Evolutionary conservation across 2,888 invertebrate species (phyloP), one percentile per base, ranked within the genome.

Genomic region (Sepioteuthis lessoniana): DNA sequence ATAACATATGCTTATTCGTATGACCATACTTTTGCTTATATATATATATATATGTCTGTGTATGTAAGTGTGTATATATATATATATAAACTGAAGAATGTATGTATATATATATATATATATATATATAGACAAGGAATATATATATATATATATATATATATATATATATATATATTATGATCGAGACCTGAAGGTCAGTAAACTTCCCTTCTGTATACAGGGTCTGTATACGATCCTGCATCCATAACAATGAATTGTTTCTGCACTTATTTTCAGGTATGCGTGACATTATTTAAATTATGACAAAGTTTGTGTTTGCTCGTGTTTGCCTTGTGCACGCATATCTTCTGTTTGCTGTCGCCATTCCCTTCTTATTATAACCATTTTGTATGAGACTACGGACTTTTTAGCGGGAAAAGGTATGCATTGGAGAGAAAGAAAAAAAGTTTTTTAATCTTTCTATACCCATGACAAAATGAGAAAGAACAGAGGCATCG

Each of bases 261-360:
- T n/a, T n/a, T n/a, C 10, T 76, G 76, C 35, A 31, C n/a, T 76
- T 31, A 76, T 76, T 28, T 76, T 31, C 76, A 28, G 76, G 31
- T 31, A 35, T 76, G n/a, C 76, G 76, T 76, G 76, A 76, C 76
- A 76, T 76, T n/a, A 76, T 35, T 76, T 76, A 35, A 76, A n/a
- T 76, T 76, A 76, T 76, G 76, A n/a, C 76, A 76, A n/a, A n/a
- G 76, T 76, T n/a, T 76, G n/a, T 76, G 76, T 76, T 76, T 76
- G 76, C 76, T n/a, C 76, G 76, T 35, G n/a, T 35, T 76, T 76
- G n/a, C n/a, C 76, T n/a, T 76, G n/a, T 25, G 76, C 76, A 76
- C 76, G 76, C 76, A 76, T 76, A 76, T 76, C 76, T 76, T 76
- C n/a, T 76, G n/a, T 35, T 76, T 76, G n/a, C 13, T n/a, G n/a